Base-by-base conservation (phyloP, 2,797 vertebrate species). In the Sebastes dallii region DNA sequence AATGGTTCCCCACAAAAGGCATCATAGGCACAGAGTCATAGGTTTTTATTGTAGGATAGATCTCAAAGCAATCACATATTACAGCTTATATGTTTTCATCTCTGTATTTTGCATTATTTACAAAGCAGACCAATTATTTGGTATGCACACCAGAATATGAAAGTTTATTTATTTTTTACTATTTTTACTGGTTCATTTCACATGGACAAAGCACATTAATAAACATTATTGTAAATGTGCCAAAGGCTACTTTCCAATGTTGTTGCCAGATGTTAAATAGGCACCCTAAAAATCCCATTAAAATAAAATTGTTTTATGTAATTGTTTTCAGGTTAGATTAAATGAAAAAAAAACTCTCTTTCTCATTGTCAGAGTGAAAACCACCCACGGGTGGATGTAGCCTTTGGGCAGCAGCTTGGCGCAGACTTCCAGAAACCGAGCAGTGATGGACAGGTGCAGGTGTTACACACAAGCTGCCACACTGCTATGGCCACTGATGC, bases 371-470 rank as follows among this genome's bases (percentile, higher is more conserved):
- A 4, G 34, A 64, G 58, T 72, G 64, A 65, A 86, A 80, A 22
- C 52, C 82, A 62, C 12, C 46, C 36, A 32, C 58, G 71, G 59
- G 36, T 70, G 73, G 62, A 86, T 0, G 2, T 39, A 24, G 74
- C 80, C 81, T 86, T 72, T 84, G 66, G 67, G 60, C 69, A 42
- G 72, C 27, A 72, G 54, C 68, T 75, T 27, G 61, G 74, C 66
- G 25, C 25, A 13, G 2, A 75, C 52, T 58, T 68, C 42, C 77
- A 83, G 78, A 62, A 77, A 30, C 39, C 25, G 24, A 85, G 81
- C 27, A 2, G 18, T 84, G 82, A 87, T 85, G 75, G 87, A 85
- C 86, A 67, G 81, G 42, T 85, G 79, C 85, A 86, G 88, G 68
- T 88, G 84, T 78, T 68, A 36, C 75, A 64, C 64, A 67, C 72